These are phyloP conservation scores for Toxostoma redivivum DNA, from an alignment of 2,113 vertebrate genomes.

Conservation along the genomic window DNA sequence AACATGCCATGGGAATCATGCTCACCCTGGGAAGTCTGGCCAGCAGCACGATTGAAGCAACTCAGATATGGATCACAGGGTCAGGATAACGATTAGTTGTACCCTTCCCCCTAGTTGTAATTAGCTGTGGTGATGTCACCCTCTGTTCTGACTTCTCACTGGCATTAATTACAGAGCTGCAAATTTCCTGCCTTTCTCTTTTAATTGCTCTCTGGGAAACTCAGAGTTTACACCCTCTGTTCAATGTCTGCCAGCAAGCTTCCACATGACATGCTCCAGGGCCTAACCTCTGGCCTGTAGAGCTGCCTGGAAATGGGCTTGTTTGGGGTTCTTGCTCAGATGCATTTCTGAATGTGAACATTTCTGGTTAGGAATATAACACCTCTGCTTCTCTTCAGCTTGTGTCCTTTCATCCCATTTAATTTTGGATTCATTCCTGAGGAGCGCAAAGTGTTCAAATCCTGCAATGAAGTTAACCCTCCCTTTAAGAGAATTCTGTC, in stretches of 20 bases:
- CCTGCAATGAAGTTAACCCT: not conserved
- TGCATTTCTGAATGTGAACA: not conserved
- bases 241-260: not conserved
- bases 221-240: not conserved
- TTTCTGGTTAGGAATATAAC: not conserved
- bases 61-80: constrained; percentile 23
- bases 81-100: constrained; percentile 27
- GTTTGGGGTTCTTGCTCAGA: not conserved
- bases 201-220: not conserved
- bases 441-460: not conserved
- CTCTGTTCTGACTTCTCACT: constrained; percentile 19
- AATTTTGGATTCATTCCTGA: not conserved
- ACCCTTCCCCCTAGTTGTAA: constrained; percentile 27
- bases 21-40: not conserved
- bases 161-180: constrained; percentile 45
- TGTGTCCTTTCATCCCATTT: not conserved
- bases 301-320: not conserved
- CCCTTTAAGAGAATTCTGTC: not conserved
- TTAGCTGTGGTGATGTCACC: constrained; percentile 36
- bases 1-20: not conserved
- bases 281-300: not conserved
- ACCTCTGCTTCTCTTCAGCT: not conserved
- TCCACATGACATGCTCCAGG: not conserved
- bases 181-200: constrained; percentile 34
- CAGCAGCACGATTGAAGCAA: not conserved